Evolutionary conservation across 1,140 invertebrate species (phyloP).

Genomic region (Sarcophaga peregrina): DNA sequence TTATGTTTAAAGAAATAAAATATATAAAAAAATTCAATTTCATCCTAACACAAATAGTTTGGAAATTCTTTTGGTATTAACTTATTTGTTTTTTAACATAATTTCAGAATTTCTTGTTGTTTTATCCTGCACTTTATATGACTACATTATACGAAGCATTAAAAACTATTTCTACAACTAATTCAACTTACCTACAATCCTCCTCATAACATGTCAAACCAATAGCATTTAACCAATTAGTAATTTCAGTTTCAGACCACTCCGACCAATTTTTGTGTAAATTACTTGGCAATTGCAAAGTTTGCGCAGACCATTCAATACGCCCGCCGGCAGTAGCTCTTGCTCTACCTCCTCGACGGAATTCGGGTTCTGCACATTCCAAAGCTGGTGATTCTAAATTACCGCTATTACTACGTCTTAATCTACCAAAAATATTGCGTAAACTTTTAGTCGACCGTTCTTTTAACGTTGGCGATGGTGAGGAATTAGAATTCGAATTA

Average conservation of each 20-base stretch:
- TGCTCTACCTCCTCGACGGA: constrained; percentile 78
- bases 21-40: too few relatives aligned
- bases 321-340: constrained; percentile 82
- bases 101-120: too few relatives aligned
- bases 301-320: constrained; percentile 74
- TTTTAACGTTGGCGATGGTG: constrained; percentile 67
- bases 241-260: constrained; percentile 86
- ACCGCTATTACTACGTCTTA: constrained; percentile 72
- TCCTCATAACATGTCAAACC: constrained; percentile 86
- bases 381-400: constrained; percentile 73
- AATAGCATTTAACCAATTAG: constrained; percentile 87
- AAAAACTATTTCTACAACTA: too few relatives aligned
- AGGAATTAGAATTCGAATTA: constrained; percentile 69
- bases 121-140: too few relatives aligned
- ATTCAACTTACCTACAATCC: constrained; percentile 72
- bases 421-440: constrained; percentile 77
- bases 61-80: too few relatives aligned
- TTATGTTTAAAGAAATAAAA: too few relatives aligned
- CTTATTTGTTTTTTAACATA: too few relatives aligned
- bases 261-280: constrained; percentile 73
- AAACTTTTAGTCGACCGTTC: constrained; percentile 69
- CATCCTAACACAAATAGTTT: too few relatives aligned
- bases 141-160: too few relatives aligned
- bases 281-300: constrained; percentile 50
- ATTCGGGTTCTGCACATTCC: constrained; percentile 72